These are phyloP conservation scores for Rhodeus uyekii DNA, from an alignment of 2,797 vertebrate species.

Conservation along the genomic window DNA sequence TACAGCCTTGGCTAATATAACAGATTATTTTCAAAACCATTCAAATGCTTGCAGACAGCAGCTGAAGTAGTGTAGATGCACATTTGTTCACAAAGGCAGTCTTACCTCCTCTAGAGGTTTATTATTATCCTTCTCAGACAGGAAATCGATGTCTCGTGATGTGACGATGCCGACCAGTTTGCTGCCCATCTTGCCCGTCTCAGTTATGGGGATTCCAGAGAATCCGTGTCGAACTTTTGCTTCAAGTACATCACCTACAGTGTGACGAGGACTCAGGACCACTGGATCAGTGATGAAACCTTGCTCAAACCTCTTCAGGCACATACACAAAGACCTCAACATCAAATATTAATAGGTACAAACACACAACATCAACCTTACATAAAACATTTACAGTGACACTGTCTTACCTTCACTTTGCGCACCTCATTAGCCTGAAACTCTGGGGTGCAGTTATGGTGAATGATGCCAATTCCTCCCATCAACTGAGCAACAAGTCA, in stretches of 20 bases:
- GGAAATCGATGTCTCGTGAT: slow-evolving; percentile 91
- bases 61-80: not conserved
- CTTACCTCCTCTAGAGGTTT: slow-evolving; percentile 82
- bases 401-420: slow-evolving; percentile 86
- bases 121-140: slow-evolving; percentile 86
- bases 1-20: not conserved
- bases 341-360: slow-evolving; percentile 10
- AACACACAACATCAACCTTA: not conserved
- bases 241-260: slow-evolving; percentile 86
- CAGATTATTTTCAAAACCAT: not conserved
- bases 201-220: slow-evolving; percentile 89
- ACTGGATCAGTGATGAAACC: slow-evolving; percentile 93
- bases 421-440: slow-evolving; percentile 94
- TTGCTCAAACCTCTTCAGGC: slow-evolving; percentile 88
- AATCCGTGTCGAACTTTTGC: slow-evolving; percentile 90
- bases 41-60: too few relatives aligned
- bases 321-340: not conserved
- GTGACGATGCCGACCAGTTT: slow-evolving; percentile 92
- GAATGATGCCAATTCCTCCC: slow-evolving; percentile 94
- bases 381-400: not conserved
- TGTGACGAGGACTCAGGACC: slow-evolving; percentile 87
- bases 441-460: slow-evolving; percentile 95
- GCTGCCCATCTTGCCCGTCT: slow-evolving; percentile 91
- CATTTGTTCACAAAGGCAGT: not conserved
- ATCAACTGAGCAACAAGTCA: slow-evolving; percentile 77